Percentiles rank a stretch among this genome's conserved stretches.
phyloP scores from a whole-genome alignment of 2,888 invertebrate species.

The Entomobrya proxima region DNA sequence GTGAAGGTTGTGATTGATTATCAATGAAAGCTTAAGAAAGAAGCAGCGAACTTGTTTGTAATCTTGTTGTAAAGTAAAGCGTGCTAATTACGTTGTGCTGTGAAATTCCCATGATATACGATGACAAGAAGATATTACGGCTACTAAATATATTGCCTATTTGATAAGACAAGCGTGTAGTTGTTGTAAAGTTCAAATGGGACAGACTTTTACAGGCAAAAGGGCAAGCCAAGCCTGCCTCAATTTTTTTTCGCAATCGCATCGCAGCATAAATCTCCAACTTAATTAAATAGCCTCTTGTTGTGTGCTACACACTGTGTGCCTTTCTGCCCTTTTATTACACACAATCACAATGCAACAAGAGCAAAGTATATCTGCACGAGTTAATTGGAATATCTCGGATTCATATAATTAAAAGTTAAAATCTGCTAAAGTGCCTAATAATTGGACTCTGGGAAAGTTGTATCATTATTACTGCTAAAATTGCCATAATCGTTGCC shows the following conservation, averaged over 20 bases:
- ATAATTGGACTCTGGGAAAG: slow-evolving; percentile 27
- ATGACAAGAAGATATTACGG: slow-evolving; percentile 21
- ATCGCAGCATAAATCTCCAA: not conserved
- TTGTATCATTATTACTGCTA: not conserved
- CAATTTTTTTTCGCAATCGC: no score
- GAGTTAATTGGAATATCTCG: not conserved
- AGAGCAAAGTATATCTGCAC: no score
- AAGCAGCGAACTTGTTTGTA: not conserved
- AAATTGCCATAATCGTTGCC: not conserved
- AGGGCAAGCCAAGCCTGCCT: not conserved
- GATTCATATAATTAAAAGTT: slow-evolving; percentile 5
- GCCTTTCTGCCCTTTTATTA: not conserved
- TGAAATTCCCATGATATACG: slow-evolving; percentile 20
- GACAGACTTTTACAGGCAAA: not conserved
- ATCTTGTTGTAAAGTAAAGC: slow-evolving; percentile 19
- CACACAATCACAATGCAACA: no score
- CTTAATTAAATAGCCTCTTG: not conserved
- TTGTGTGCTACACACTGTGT: not conserved
- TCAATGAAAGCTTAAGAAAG: slow-evolving; percentile 1
- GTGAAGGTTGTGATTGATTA: no score
- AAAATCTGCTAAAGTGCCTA: slow-evolving; percentile 9
- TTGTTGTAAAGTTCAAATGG: not conserved
- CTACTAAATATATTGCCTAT: not conserved
- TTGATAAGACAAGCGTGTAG: slow-evolving; percentile 2
- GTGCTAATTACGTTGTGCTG: slow-evolving; percentile 33